phyloP scores from a whole-genome alignment of 2,113 vertebrate genomes.

The Atherinomorus stipes region DNA sequence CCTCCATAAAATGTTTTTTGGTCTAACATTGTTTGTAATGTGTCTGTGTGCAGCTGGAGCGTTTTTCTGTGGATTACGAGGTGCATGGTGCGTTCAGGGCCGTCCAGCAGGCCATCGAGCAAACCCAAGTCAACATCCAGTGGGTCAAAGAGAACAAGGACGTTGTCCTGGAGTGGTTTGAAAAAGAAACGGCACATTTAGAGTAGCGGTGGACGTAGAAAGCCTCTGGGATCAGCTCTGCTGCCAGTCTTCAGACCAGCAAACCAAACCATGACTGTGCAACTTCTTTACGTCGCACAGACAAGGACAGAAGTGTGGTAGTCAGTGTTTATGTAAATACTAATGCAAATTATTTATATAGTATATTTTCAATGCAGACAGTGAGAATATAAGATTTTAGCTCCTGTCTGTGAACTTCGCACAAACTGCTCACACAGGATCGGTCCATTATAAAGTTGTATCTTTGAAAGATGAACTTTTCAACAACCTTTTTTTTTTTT shows the following conservation, averaged over 20 bases:
- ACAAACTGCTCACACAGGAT: not conserved
- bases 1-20: no score
- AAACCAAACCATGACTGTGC: not conserved
- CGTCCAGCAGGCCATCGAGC: conserved; percentile 86
- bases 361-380: conserved; percentile 4
- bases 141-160: conserved; percentile 88
- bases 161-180: conserved; percentile 83
- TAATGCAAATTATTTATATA: conserved; percentile 41
- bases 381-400: not conserved
- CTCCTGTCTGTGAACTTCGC: conserved; percentile 7
- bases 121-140: conserved; percentile 87
- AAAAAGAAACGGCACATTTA: conserved; percentile 1
- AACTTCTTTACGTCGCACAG: not conserved
- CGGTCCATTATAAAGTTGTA: not conserved
- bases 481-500: not conserved
- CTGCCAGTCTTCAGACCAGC: no score
- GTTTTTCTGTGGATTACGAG: conserved; percentile 71
- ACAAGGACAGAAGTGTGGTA: not conserved
- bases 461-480: not conserved
- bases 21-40: not conserved
- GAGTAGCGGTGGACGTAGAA: not conserved
- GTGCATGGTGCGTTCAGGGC: conserved; percentile 69
- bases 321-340: conserved; percentile 19
- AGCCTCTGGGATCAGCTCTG: not conserved
- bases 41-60: conserved; percentile 83